Evolutionary conservation across 2,888 invertebrate species (phyloP).

Genomic region (Tupiocoris notatus): DNA sequence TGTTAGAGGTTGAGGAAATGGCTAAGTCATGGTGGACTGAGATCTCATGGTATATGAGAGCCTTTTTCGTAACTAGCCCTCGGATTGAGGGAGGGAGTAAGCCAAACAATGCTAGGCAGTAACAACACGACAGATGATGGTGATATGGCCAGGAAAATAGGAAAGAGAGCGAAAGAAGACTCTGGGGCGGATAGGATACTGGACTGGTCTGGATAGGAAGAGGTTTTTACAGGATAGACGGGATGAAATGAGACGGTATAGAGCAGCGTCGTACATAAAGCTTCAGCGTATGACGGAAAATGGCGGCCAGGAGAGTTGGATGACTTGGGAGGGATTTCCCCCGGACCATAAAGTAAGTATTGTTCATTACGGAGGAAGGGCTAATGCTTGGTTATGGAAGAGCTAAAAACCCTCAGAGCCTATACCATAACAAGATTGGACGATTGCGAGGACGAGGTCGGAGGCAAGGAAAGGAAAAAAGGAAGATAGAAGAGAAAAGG

Average conservation of each 20-base stretch:
- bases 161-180: not conserved
- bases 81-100: not conserved
- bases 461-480: not conserved
- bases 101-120: not conserved
- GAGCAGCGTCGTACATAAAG: not conserved
- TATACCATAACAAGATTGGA: slow-evolving; percentile 42
- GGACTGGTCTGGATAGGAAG: not conserved
- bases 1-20: not conserved
- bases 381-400: slow-evolving; percentile 43
- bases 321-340: not conserved
- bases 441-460: slow-evolving; percentile 38
- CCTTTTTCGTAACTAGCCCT: not conserved
- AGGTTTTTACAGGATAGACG: not conserved
- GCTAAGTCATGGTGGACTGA: not conserved
- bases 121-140: not conserved
- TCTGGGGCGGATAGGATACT: not conserved
- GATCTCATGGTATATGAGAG: not conserved
- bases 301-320: not conserved
- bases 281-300: not conserved
- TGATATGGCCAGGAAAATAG: not conserved
- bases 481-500: slow-evolving; percentile 37
- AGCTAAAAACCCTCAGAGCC: slow-evolving; percentile 38
- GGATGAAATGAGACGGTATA: not conserved
- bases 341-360: slow-evolving; percentile 40
- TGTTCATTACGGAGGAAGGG: slow-evolving; percentile 42